Evolutionary conservation across 1,140 invertebrate species (phyloP).

Genomic region (Ips nitidus): DNA sequence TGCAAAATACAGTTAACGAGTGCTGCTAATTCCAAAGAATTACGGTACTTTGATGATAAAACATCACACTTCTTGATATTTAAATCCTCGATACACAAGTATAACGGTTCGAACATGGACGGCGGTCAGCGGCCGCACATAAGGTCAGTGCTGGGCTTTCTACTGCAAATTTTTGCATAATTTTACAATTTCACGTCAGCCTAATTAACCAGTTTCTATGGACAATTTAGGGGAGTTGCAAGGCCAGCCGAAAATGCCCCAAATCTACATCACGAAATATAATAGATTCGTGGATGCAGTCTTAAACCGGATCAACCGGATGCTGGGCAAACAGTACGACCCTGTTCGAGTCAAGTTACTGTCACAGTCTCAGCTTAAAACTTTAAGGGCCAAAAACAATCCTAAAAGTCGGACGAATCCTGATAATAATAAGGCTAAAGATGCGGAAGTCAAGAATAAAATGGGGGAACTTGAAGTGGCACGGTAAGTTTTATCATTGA

Average conservation of each 20-base stretch:
- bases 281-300: slow-evolving; percentile 82
- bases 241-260: slow-evolving; percentile 56
- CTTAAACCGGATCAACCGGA: slow-evolving; percentile 74
- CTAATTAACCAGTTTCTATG: background rate
- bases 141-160: slow-evolving; percentile 11
- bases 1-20: too few relatives aligned
- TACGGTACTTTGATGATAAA: too few relatives aligned
- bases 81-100: too few relatives aligned
- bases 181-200: slow-evolving; percentile 1
- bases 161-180: slow-evolving; percentile 10
- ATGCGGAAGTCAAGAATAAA: slow-evolving; percentile 36
- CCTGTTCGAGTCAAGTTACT: slow-evolving; percentile 79
- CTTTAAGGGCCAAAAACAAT: slow-evolving; percentile 47
- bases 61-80: too few relatives aligned
- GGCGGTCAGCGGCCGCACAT: slow-evolving; percentile 6
- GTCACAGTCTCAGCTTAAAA: slow-evolving; percentile 57
- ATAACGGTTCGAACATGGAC: background rate
- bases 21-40: too few relatives aligned
- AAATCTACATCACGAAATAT: slow-evolving; percentile 74
- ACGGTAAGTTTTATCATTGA: slow-evolving; percentile 15
- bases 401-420: slow-evolving; percentile 24
- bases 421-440: slow-evolving; percentile 1
- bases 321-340: slow-evolving; percentile 74
- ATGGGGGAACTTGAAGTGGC: slow-evolving; percentile 40
- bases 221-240: slow-evolving; percentile 39